These are phyloP conservation scores for Xanthia icteritia DNA, from an alignment of 2,888 invertebrate genomes.

Conservation along the genomic window DNA sequence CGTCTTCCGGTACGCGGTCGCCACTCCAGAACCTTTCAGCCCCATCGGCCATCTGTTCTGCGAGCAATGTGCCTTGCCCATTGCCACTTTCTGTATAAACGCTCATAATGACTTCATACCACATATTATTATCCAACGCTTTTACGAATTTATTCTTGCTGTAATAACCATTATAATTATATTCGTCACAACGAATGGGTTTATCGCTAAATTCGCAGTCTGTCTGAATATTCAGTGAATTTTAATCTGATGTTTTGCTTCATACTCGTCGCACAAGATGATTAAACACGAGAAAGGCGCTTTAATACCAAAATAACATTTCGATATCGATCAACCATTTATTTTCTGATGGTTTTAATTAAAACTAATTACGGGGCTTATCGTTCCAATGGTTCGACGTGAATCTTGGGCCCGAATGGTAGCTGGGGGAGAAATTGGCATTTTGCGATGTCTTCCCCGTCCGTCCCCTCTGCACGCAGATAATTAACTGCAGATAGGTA, in stretches of 20 bases:
- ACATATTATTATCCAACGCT: slow-evolving; percentile 19
- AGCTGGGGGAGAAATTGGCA: slow-evolving; percentile 82
- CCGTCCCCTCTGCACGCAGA: slow-evolving; percentile 83
- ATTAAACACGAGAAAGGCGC: slow-evolving; percentile 64
- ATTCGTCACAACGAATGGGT: slow-evolving; percentile 51
- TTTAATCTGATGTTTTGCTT: slow-evolving; percentile 46
- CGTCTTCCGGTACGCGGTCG: no score
- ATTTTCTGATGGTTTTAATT: slow-evolving; percentile 84
- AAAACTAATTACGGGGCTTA: slow-evolving; percentile 87
- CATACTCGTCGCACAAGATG: slow-evolving; percentile 34
- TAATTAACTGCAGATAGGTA: slow-evolving; percentile 90
- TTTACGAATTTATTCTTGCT: slow-evolving; percentile 29
- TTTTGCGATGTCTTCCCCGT: slow-evolving; percentile 82
- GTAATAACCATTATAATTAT: slow-evolving; percentile 22
- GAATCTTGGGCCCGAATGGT: slow-evolving; percentile 79
- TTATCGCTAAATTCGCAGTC: slow-evolving; percentile 50
- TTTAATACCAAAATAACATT: slow-evolving; percentile 67
- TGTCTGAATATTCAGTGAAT: slow-evolving; percentile 60
- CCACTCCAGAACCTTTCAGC: no score
- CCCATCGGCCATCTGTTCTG: no score
- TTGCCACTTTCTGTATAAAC: no score
- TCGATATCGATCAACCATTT: slow-evolving; percentile 73
- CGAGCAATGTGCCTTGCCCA: no score
- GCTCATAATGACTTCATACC: slow-evolving; percentile 73
- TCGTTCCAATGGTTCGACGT: slow-evolving; percentile 79